Evolutionary conservation across 2,888 invertebrate genomes (phyloP), one percentile per base, ranked within the genome.

Genomic region (Agonopterix alstromeriana): DNA sequence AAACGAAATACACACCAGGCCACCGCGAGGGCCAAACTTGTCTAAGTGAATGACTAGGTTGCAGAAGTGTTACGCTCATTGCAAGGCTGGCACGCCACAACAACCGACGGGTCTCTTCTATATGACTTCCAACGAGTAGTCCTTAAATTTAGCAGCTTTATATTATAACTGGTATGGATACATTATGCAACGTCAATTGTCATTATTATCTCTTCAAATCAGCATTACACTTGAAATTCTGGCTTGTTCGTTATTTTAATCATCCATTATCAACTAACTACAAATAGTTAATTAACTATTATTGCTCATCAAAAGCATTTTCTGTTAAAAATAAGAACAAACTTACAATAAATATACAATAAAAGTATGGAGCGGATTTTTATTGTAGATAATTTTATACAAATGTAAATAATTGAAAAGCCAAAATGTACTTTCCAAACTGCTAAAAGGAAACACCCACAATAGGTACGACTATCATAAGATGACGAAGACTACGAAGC

Each of bases 21-120:
- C 67, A 57, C 54, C 52, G 50, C 49, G 50, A 53, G 57, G 61
- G 61, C 67, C 69, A 61, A 67, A 79, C 81, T 85, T 77, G 81
- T 78, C 78, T 79, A 83, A 86, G 81, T 79, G 79, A 81, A 80
- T 87, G 88, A 88, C 88, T 87, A 88, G 87, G 81, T 86, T 85
- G 86, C 84, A 84, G 68, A 67, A 75, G 74, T 81, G 74, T 73
- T 75, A 67, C 72, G 61, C 64, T 73, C 74, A 63, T 53, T 64
- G 61, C 62, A 62, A 69, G 63, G 62, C 70, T 65, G 67, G 61
- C 63, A 65, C 65, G 61, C 58, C 62, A 56, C 57, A 54, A 69
- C 62, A 36, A 43, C n/a, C 60, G 58, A 59, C 63, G 63, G 60
- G 54, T 53, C 53, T 60, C 63, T 61, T 55, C 58, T 58, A 49